Conservation (phyloP, 2,888 invertebrate species). For the Tanytarsus gracilentus region DNA sequence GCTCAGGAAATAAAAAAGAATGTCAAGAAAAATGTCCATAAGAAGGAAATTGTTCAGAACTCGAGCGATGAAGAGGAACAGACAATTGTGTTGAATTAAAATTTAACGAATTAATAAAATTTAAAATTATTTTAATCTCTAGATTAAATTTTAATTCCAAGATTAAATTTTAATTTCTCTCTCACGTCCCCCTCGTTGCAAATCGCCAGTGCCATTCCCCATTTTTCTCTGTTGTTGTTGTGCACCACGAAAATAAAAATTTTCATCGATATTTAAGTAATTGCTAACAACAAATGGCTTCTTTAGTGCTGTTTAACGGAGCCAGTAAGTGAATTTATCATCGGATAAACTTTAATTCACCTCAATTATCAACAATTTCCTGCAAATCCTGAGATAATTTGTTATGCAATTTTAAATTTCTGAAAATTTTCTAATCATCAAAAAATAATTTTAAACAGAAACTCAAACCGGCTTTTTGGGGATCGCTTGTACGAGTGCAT, state of each 20-base stretch:
- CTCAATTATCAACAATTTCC: slow-evolving; percentile 2
- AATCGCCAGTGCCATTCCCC: background rate
- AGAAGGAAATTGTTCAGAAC: background rate
- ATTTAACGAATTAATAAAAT: background rate
- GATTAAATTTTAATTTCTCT: no score
- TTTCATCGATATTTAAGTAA: background rate
- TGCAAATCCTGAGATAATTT: background rate
- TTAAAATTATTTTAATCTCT: no score
- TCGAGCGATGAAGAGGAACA: slow-evolving; percentile 14
- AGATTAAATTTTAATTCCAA: no score
- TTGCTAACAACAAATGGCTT: slow-evolving; percentile 3
- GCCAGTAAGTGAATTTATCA: slow-evolving; percentile 20
- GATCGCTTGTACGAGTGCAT: slow-evolving; percentile 34
- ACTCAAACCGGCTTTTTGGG: slow-evolving; percentile 38
- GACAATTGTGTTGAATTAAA: slow-evolving; percentile 17
- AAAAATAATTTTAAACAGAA: slow-evolving; percentile 32
- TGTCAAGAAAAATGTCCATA: background rate
- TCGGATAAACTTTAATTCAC: background rate
- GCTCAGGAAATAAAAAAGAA: background rate
- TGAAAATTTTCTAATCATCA: background rate
- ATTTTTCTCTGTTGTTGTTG: slow-evolving; percentile 6
- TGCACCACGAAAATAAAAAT: background rate
- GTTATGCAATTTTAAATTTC: slow-evolving; percentile 27
- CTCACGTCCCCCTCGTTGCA: no score
- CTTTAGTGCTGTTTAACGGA: slow-evolving; percentile 27